Base-by-base conservation (phyloP, 2,113 vertebrate species). In the Alligator mississippiensis region DNA sequence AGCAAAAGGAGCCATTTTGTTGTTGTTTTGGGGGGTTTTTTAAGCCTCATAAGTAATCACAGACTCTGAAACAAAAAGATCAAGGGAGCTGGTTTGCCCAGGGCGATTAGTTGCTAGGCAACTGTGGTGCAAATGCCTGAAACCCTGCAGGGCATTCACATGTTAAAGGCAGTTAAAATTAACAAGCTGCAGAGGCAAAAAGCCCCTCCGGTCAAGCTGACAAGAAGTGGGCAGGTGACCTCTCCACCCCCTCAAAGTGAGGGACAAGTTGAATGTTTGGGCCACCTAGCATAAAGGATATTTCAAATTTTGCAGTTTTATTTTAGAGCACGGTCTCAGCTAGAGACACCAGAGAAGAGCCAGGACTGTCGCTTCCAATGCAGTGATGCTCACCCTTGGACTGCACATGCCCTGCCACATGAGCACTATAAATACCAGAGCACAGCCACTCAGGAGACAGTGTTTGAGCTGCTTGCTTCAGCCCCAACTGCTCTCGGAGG, bases 71-170 rank as follows among this genome's bases (percentile, higher is more conserved):
- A 90, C 59, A 77, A 60, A 59, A 84, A n/a, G 16, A 27, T 30
- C 60, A 68, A 82, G 28, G 61, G 68, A 58, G 59, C 59, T 27
- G 27, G 11, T 54, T 72, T 5, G n/a, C 62, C 89, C 79, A 62
- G 30, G 34, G 16, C 7, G 21, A 60, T 80, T 64, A 60, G 89
- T 88, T 92, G 93, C 95, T 80, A 93, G 75, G 95, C 90, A 94
- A 96, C 82, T 19, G 25, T 74, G 21, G n/a, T 54, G 59, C 28
- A 34, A 84, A 24, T 11, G 81, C 66, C 77, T 57, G 27, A 79
- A 58, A 28, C 60, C 54, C 6, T 62, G 64, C n/a, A 85, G 72
- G 74, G 34, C 30, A 57, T 72, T 87, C 5, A 24, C 82, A 81
- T 80, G 82, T 75, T 78, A 66, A 89, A 72, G 28, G 74, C 17